Evolutionary conservation across 2,797 vertebrate genomes (phyloP), one percentile per base, ranked within the genome.

Genomic region (Lacerta bilineata): DNA sequence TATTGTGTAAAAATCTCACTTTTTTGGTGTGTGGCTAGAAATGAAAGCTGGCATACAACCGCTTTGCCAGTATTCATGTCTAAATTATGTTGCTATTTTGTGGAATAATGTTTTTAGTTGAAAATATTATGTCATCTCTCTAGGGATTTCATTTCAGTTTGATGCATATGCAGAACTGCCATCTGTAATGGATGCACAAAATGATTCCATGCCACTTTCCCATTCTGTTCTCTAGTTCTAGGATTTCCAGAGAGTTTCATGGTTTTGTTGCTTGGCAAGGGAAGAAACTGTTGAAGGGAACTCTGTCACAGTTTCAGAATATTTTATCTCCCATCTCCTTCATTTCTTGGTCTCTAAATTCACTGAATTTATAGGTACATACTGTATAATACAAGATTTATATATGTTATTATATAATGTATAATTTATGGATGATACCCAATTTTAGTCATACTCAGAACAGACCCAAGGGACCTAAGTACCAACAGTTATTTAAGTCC

Each of bases 301-400:
- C n/a, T 89, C 85, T 93, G 86, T 85, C 85, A 93, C 90, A 68
- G 25, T 85, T 92, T 93, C 20, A 13, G 61, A 59, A 61, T 78
- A 88, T 90, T 13, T 91, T 93, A 25, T 79, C 92, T 94, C 74
- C 78, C 89, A 84, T 71, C 87, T 71, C n/a, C 29, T 83, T 39
- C 55, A 89, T 92, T 92, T 93, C 50, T 93, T 91, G 64, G 91
- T 90, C 76, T 85, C 46, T 25, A 90, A 59, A 93, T 89, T 59
- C 76, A 86, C 46, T 25, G 90, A 59, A 93, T 89, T 59, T 69
- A 41, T 87, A 87, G 36, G 7, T 17, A 59, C 90, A 86, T 90
- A 33, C 33, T 33, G 33, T 33, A 85, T 91, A 23, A 9, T 68
- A 83, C 89, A 88, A 3, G 27, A 68, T 3, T 64, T 64, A 64